Evolutionary conservation across 53 echinoderm and acorn worm genomes (phyloP).

Genomic region (Hippasteria phrygiana): DNA sequence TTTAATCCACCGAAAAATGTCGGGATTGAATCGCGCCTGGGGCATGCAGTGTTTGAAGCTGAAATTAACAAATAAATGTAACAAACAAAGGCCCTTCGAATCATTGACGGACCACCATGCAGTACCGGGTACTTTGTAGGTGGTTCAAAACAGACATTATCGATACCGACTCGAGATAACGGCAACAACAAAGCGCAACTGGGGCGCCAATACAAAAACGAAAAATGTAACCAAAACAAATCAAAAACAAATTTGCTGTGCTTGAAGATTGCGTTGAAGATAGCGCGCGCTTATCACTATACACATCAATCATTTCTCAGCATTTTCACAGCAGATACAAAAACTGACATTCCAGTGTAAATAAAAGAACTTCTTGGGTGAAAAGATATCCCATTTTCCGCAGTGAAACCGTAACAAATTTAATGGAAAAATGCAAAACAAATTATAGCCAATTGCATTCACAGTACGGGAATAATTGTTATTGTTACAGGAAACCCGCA

Average conservation of each 20-base stretch:
- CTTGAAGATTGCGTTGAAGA: neutral
- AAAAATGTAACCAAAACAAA: neutral
- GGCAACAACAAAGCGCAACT: neutral
- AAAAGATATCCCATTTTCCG: neutral
- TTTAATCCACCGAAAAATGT: no score
- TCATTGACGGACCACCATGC: no score
- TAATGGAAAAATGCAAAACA: no score
- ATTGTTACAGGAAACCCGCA: no score
- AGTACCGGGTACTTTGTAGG: no score
- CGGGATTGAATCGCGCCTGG: no score
- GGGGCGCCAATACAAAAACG: neutral
- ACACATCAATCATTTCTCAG: neutral
- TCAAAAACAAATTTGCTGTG: neutral
- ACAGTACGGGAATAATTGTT: no score
- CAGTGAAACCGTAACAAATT: neutral
- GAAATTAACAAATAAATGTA: no score
- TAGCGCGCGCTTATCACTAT: neutral
- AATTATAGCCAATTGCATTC: no score
- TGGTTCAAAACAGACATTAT: no score
- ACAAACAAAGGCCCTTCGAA: no score
- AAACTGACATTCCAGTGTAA: neutral
- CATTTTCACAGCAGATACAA: neutral
- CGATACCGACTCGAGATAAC: neutral
- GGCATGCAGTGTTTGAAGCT: no score
- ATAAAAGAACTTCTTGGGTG: neutral